Percentiles rank a stretch among this genome's conserved stretches.
phyloP scores from a whole-genome alignment of 2,113 vertebrate genomes.

The Coturnix japonica region DNA sequence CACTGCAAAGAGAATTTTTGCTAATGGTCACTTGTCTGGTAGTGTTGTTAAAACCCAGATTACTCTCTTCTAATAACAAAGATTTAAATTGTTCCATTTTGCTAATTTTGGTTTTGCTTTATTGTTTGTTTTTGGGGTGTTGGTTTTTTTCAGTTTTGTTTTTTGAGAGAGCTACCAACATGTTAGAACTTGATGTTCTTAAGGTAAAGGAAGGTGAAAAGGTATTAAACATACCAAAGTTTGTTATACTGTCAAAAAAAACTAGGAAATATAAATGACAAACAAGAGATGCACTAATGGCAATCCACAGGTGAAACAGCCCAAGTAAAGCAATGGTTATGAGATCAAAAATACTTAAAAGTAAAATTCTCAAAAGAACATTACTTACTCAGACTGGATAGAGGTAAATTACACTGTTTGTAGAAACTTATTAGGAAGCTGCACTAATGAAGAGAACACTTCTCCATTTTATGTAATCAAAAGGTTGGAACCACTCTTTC shows the following conservation, averaged over 20 bases:
- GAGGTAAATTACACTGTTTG: background rate
- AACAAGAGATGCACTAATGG: background rate
- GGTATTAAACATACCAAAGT: background rate
- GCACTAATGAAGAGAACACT: background rate
- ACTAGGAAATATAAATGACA: background rate
- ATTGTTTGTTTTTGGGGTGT: too few species aligned
- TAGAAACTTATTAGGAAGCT: background rate
- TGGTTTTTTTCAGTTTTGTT: background rate
- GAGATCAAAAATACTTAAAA: background rate
- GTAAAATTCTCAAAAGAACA: background rate
- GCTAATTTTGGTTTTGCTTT: background rate
- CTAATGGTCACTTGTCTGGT: background rate
- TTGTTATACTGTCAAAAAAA: background rate
- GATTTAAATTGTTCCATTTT: background rate
- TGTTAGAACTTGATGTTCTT: background rate
- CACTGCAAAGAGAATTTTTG: background rate
- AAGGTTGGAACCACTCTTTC: background rate
- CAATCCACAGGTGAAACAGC: background rate
- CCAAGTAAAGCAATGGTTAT: background rate
- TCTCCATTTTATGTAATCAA: background rate
- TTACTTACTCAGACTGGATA: background rate
- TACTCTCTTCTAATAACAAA: background rate
- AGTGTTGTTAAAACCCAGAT: background rate
- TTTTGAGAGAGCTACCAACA: background rate
- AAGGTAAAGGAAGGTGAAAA: slow-evolving; percentile 15